Evolutionary conservation across 2,888 invertebrate genomes (phyloP), one percentile per base, ranked within the genome.

Genomic region (Lasioglossum pauxillum): DNA sequence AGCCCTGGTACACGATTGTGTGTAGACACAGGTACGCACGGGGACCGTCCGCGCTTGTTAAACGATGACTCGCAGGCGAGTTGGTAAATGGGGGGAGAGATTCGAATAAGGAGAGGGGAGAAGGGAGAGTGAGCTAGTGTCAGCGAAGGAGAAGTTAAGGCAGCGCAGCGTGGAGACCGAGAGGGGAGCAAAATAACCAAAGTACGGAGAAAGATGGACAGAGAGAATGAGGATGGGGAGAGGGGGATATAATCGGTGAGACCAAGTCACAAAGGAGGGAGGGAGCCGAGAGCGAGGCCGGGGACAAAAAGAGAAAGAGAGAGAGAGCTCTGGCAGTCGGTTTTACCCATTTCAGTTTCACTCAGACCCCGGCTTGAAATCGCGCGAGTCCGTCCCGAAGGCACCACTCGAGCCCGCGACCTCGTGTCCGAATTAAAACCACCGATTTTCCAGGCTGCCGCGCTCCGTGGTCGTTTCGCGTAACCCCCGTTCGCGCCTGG

Each of bases 341-440:
- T 89, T 90, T 90, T 88, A 88, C 85, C 38, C 91, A 89, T 90
- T 90, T 90, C 90, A 90, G 90, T 90, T 90, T 90, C 91, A 89
- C 90, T 90, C 77, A 85, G 86, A 75, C 84, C 69, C 64, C 80
- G 82, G 80, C 46, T 82, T 89, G 91, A 88, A 90, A 90, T 82
- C 91, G 91, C 84, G 86, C 85, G 89, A 85, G 90, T 90, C 82
- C 83, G 82, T 19, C 49, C 38, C 57, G 82, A 80, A 79, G 41
- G 5, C 23, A 10, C 2, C 71, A 78, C 64, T 87, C 60, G 77
- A 75, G 67, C 46, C 31, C 44, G 53, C 64, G 78, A 49, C 75
- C 72, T 79, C 81, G 87, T 82, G 79, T 41, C 60, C 75, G 79
- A 84, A 84, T 80, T 79, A 72, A 80, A 83, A 12, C 73, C 69